Percentiles rank a stretch among this genome's conserved stretches.
Evolutionary conservation across 2,888 invertebrate species (phyloP).

Genomic region (Mechanitis mazaeus): DNA sequence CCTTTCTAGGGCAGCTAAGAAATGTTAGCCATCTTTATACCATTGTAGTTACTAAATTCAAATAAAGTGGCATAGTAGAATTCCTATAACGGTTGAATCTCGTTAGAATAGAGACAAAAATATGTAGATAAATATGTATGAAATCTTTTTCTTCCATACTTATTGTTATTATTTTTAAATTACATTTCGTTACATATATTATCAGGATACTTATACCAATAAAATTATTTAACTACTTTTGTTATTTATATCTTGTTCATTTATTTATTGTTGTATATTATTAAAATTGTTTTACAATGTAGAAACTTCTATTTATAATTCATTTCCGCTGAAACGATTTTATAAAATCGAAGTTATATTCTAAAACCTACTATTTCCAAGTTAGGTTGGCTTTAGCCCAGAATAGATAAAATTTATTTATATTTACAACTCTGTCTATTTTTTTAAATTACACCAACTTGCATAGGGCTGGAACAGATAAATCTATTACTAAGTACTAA

Average conservation of each 20-base stretch:
- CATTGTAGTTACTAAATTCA: constrained; percentile 2
- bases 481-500: neutral
- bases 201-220: neutral
- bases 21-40: constrained; percentile 15
- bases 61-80: constrained; percentile 3
- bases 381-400: constrained; percentile 16
- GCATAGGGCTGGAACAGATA: neutral
- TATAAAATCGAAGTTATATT: neutral
- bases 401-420: constrained; percentile 18
- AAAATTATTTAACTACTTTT: neutral
- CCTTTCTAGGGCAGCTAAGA: constrained; percentile 18
- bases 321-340: neutral
- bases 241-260: too few species aligned
- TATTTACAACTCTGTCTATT: constrained; percentile 11
- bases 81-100: neutral
- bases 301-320: neutral
- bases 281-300: too few species aligned
- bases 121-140: neutral
- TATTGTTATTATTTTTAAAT: neutral
- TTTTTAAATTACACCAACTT: constrained; percentile 5
- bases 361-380: constrained; percentile 11
- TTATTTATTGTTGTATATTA: too few species aligned
- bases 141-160: too few species aligned
- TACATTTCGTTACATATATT: neutral
- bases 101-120: neutral